Evolutionary conservation across 2,113 vertebrate species (phyloP).

Genomic region (Cryptotis parvus): DNA sequence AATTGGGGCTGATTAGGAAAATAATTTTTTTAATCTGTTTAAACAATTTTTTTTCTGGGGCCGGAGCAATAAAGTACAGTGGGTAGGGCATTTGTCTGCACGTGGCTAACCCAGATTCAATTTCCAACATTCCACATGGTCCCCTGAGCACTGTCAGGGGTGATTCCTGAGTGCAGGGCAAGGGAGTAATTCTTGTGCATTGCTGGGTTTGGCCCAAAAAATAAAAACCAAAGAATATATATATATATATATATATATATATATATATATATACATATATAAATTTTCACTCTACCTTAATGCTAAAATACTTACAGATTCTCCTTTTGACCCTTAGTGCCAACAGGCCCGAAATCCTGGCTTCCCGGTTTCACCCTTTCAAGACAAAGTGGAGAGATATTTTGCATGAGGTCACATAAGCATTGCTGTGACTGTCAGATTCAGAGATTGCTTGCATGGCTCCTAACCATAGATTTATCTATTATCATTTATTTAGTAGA

Average conservation of each 20-base stretch:
- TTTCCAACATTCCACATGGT: no score
- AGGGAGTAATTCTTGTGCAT: no score
- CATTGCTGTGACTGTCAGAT: background rate
- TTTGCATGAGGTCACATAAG: background rate
- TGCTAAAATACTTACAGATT: conserved; percentile 86
- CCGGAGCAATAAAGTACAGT: no score
- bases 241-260: no score
- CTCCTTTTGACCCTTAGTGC: conserved; percentile 89
- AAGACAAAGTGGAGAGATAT: conserved; percentile 80
- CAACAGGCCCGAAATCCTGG: conserved; percentile 86
- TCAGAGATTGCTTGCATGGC: background rate
- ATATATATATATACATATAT: no score
- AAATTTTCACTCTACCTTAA: conserved; percentile 1
- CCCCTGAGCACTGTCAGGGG: no score
- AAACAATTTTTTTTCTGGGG: no score
- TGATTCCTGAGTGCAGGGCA: no score
- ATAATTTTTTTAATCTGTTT: background rate
- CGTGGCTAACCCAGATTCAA: no score
- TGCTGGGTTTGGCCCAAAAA: no score
- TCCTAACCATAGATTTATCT: background rate
- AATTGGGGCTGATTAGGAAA: conserved; percentile 2
- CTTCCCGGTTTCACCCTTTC: conserved; percentile 89
- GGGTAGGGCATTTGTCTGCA: no score
- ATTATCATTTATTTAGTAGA: background rate
- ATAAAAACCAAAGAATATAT: no score